phyloP scores from a whole-genome alignment of 2,888 invertebrate species.

The Cephus runcator region DNA sequence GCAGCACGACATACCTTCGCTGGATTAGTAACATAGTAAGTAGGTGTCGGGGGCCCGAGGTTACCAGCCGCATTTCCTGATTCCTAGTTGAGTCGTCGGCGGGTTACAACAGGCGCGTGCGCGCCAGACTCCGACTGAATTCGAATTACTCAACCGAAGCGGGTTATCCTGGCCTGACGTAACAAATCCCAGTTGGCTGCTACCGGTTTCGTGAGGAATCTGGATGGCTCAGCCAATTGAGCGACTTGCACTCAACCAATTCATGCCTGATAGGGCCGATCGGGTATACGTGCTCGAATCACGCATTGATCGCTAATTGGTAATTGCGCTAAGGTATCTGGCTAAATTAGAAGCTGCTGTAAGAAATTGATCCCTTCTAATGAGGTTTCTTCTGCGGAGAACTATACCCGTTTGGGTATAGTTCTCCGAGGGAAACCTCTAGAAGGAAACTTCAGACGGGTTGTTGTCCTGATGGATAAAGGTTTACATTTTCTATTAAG shows the following conservation, averaged over 20 bases:
- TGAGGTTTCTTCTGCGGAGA: too few species aligned
- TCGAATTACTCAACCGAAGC: conserved; percentile 28
- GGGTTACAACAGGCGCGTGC: conserved; percentile 23
- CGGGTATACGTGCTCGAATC: neutral
- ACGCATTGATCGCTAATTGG: conserved; percentile 3
- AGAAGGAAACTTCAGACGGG: too few species aligned
- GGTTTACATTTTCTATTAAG: too few species aligned
- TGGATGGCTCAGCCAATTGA: neutral
- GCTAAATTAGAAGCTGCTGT: neutral
- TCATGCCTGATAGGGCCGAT: neutral
- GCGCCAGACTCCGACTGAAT: conserved; percentile 18
- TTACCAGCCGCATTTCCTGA: conserved; percentile 7
- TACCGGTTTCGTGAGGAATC: neutral
- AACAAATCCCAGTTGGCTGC: neutral
- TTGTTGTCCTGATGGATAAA: too few species aligned
- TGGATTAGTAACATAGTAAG: too few species aligned
- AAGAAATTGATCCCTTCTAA: too few species aligned
- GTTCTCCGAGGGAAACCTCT: too few species aligned
- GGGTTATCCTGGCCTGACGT: conserved; percentile 19
- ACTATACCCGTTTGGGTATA: too few species aligned
- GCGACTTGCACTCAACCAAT: neutral
- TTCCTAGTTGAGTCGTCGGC: conserved; percentile 25
- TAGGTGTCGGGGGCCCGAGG: too few species aligned
- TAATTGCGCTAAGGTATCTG: neutral
- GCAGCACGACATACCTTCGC: too few species aligned